A percentile compares a stretch with the other conserved stretches of the same genome.
Conservation (phyloP, 2,113 vertebrate genomes). For the Reinhardtius hippoglossoides region DNA sequence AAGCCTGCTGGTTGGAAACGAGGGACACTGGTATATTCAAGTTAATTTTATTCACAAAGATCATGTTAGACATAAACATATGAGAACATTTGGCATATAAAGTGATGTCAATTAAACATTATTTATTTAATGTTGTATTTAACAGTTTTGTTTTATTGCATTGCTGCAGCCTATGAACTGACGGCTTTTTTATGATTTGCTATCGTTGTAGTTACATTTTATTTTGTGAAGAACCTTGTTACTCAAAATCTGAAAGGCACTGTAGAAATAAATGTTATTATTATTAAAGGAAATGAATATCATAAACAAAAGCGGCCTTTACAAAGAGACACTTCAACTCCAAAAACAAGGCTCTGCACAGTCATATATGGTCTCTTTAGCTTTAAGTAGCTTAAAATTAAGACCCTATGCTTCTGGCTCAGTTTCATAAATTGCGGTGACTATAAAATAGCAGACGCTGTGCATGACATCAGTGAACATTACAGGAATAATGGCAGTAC, state of each 20-base stretch:
- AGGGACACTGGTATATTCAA: not conserved
- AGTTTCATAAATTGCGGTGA: not conserved
- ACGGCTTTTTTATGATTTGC: no score
- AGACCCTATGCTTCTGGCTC: not conserved
- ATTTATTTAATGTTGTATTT: not conserved
- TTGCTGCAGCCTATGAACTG: no score
- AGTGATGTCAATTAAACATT: not conserved
- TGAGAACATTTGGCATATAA: not conserved
- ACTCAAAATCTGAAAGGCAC: no score
- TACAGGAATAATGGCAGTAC: conserved; percentile 1
- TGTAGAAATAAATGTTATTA: no score
- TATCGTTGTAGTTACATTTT: no score
- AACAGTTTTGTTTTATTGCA: no score
- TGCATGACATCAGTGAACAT: not conserved
- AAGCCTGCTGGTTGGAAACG: not conserved
- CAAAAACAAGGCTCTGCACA: not conserved
- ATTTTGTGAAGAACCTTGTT: no score
- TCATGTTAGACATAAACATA: not conserved
- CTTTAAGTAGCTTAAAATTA: not conserved
- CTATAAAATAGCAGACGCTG: not conserved
- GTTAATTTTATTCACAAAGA: not conserved
- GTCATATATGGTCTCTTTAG: not conserved
- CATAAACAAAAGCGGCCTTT: not conserved
- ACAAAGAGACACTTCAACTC: not conserved
- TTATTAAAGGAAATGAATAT: not conserved